Percentiles rank a stretch among this genome's conserved stretches.
Evolutionary conservation across 1,140 invertebrate genomes (phyloP).

Genomic region (Pseudoatta argentina): DNA sequence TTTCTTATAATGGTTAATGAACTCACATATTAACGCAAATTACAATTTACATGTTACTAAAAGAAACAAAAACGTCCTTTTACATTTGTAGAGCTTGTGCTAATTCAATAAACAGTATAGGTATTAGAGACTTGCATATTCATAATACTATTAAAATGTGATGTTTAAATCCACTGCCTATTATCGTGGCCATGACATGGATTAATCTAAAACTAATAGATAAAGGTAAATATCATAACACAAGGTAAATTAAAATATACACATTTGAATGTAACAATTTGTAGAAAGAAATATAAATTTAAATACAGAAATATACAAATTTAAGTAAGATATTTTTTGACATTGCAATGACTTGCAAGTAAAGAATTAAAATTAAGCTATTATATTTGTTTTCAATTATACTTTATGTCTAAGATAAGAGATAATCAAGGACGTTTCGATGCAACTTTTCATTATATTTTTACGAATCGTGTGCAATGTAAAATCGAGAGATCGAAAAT

Average conservation of each 20-base stretch:
- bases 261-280: constrained; percentile 2
- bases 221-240: constrained; percentile 7
- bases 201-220: constrained; percentile 33
- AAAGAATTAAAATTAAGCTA: background rate
- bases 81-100: background rate
- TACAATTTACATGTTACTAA: background rate
- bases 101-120: background rate
- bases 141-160: constrained; percentile 9
- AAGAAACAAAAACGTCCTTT: background rate
- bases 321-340: background rate
- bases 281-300: background rate
- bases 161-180: background rate
- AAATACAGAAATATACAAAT: too few species aligned
- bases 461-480: background rate
- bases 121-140: background rate
- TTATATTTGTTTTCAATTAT: background rate
- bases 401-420: background rate
- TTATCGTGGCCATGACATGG: background rate
- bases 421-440: background rate
- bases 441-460: background rate
- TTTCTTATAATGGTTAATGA: background rate
- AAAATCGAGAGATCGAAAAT: constrained; percentile 22
- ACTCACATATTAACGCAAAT: background rate
- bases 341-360: background rate
- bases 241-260: background rate